Evolutionary conservation across 2,888 invertebrate species (phyloP).

Genomic region (Nezara viridula): DNA sequence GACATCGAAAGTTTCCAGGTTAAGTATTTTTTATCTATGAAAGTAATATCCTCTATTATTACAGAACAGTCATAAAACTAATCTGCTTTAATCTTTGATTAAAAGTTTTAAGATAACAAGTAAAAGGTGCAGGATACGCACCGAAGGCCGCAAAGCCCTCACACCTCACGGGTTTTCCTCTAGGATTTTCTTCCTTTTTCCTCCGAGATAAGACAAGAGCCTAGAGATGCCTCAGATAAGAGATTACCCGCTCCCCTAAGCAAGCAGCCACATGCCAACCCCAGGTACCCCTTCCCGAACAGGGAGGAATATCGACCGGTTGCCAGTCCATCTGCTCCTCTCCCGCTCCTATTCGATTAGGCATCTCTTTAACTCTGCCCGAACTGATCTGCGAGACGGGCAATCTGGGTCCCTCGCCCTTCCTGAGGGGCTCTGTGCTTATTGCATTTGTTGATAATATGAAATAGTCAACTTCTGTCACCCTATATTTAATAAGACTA

Average conservation of each 20-base stretch:
- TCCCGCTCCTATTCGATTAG: slow-evolving; percentile 18
- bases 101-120: too few relatives aligned
- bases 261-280: neutral
- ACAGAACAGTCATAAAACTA: too few relatives aligned
- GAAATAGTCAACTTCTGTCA: slow-evolving; percentile 40
- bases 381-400: slow-evolving; percentile 7
- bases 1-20: too few relatives aligned
- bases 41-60: too few relatives aligned
- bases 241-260: neutral
- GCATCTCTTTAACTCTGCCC: slow-evolving; percentile 42
- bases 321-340: slow-evolving; percentile 27
- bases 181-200: neutral
- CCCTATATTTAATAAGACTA: slow-evolving; percentile 33
- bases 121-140: neutral
- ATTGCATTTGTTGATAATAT: slow-evolving; percentile 39
- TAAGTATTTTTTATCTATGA: too few relatives aligned
- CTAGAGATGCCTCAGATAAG: neutral
- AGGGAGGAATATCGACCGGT: slow-evolving; percentile 37
- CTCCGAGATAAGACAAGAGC: neutral
- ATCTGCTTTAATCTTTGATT: too few relatives aligned
- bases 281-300: neutral
- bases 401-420: slow-evolving; percentile 7
- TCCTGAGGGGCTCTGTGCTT: neutral
- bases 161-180: neutral
- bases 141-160: neutral